Evolutionary conservation across 1,140 invertebrate genomes (phyloP).

Genomic region (Cydia fagiglandana): DNA sequence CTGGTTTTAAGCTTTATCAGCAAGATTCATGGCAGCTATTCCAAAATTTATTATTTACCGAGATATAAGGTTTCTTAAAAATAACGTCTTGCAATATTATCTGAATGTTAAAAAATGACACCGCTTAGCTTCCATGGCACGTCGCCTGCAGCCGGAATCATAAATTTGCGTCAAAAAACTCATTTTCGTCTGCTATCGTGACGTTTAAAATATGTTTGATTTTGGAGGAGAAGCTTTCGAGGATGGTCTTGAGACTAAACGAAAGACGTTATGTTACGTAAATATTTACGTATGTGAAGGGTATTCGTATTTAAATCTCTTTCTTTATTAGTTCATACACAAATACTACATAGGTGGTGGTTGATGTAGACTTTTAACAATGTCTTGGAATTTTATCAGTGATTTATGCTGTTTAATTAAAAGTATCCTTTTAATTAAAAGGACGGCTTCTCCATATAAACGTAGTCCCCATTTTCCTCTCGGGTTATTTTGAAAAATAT

Average conservation of each 20-base stretch:
- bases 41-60: background rate
- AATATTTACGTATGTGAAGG: background rate
- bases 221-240: background rate
- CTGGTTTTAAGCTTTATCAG: background rate
- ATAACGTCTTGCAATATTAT: constrained; percentile 22
- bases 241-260: background rate
- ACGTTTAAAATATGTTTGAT: constrained; percentile 22
- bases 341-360: too few species aligned
- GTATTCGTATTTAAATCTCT: too few species aligned
- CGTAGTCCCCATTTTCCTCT: too few species aligned
- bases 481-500: too few species aligned
- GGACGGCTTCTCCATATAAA: too few species aligned
- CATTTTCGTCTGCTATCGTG: constrained; percentile 18
- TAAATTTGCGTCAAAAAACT: constrained; percentile 28
- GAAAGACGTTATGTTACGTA: background rate
- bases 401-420: too few species aligned
- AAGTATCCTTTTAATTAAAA: too few species aligned
- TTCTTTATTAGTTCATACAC: too few species aligned
- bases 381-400: too few species aligned
- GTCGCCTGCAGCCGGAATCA: constrained; percentile 27
- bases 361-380: too few species aligned
- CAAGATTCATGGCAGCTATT: background rate
- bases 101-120: constrained; percentile 28
- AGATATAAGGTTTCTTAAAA: constrained; percentile 16
- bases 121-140: constrained; percentile 21